phyloP scores from a whole-genome alignment of 1,140 invertebrate species.

The Drosophila tropicalis region DNA sequence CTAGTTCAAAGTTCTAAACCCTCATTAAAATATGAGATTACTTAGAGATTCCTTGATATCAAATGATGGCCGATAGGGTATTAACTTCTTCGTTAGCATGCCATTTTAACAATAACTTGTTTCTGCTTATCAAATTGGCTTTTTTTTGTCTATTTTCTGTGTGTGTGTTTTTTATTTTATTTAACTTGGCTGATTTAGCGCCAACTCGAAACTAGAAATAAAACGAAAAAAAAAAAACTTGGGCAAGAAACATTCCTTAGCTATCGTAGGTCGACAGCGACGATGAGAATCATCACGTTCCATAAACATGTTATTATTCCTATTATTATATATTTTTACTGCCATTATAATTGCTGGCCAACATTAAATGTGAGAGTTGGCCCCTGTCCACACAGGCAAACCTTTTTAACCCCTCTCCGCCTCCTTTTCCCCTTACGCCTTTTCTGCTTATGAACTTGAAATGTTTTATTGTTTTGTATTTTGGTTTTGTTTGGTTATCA shows the following conservation, averaged over 20 bases:
- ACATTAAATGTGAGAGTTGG: conserved; percentile 12
- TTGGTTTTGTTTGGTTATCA: not conserved
- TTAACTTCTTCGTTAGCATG: not conserved
- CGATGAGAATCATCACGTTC: conserved; percentile 73
- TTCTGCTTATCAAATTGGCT: not conserved
- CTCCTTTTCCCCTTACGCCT: not conserved
- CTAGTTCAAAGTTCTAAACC: no score
- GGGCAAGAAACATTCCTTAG: conserved; percentile 73
- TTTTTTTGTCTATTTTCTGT: not conserved
- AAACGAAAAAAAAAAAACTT: conserved; percentile 73
- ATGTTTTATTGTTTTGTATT: not conserved
- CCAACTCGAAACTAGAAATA: conserved; percentile 75
- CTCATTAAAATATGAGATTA: no score
- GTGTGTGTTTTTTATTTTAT: not conserved
- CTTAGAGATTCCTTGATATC: not conserved
- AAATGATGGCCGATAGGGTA: not conserved
- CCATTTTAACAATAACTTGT: conserved; percentile 15
- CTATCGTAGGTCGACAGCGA: conserved; percentile 55
- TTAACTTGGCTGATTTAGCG: conserved; percentile 22
- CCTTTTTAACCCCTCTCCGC: not conserved
- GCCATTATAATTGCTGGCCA: conserved; percentile 10
- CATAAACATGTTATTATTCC: conserved; percentile 59
- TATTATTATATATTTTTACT: conserved; percentile 20
- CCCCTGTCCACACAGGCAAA: not conserved
- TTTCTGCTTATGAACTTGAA: not conserved